These are phyloP conservation scores for Acromyrmex heyeri DNA, from an alignment of 1,140 invertebrate genomes.

Conservation along the genomic window DNA sequence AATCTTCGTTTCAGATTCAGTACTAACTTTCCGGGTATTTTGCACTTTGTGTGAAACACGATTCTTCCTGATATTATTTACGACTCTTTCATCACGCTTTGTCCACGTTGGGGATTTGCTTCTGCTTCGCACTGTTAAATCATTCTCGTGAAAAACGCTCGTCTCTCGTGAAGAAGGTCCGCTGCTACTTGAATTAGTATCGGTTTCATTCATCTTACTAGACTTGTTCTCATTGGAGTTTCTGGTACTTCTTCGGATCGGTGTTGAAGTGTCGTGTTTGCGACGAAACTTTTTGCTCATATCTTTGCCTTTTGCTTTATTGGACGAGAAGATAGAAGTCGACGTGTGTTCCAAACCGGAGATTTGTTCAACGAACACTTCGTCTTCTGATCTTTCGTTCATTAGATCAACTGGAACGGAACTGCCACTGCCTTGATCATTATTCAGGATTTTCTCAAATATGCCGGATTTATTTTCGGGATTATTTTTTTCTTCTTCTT, in stretches of 20 bases:
- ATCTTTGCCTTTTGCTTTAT: constrained; percentile 3
- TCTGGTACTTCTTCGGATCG: constrained; percentile 63
- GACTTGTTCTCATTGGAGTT: constrained; percentile 60
- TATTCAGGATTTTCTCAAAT: neutral
- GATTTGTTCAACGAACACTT: constrained; percentile 3
- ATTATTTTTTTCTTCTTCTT: neutral
- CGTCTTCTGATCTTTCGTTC: constrained; percentile 25
- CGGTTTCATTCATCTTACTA: constrained; percentile 33
- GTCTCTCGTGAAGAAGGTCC: constrained; percentile 14
- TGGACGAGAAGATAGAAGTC: neutral
- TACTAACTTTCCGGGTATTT: neutral
- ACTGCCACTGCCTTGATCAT: neutral
- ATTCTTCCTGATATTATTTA: constrained; percentile 20
- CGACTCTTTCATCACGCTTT: constrained; percentile 36
- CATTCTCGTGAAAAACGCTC: neutral
- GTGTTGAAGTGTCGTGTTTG: constrained; percentile 14
- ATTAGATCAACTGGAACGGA: neutral
- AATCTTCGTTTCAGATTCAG: neutral
- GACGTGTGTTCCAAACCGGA: neutral
- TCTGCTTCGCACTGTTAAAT: neutral
- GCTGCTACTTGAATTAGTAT: neutral
- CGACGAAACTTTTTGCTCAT: constrained; percentile 37
- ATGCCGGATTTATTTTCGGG: neutral
- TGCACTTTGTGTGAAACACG: constrained; percentile 22
- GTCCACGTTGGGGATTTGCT: neutral